phyloP scores from a whole-genome alignment of 2,797 vertebrate species.

The Glossophaga mutica region DNA sequence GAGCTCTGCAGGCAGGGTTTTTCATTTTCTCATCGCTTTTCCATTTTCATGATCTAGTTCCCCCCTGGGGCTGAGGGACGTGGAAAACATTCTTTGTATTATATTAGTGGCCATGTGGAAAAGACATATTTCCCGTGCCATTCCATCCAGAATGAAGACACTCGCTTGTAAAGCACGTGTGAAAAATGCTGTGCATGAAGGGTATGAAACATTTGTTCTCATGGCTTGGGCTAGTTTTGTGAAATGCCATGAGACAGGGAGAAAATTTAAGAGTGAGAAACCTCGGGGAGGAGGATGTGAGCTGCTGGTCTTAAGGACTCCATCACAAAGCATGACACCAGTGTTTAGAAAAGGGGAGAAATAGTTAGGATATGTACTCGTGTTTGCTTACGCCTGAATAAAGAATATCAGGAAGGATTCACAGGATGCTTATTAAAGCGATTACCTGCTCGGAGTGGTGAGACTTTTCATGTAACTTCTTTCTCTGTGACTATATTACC shows the following conservation, averaged over 20 bases:
- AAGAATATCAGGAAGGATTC: neutral
- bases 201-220: slow-evolving; percentile 74
- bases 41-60: slow-evolving; percentile 78
- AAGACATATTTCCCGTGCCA: slow-evolving; percentile 77
- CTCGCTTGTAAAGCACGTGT: slow-evolving; percentile 78
- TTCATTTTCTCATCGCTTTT: slow-evolving; percentile 82
- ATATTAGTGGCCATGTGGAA: slow-evolving; percentile 80
- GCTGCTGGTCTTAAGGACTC: neutral
- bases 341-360: neutral
- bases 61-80: slow-evolving; percentile 57
- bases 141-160: slow-evolving; percentile 47
- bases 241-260: slow-evolving; percentile 10
- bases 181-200: slow-evolving; percentile 61
- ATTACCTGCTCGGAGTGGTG: neutral
- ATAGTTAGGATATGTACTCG: fast-evolving
- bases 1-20: slow-evolving; percentile 70
- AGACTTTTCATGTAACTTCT: neutral
- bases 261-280: neutral
- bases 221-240: slow-evolving; percentile 62
- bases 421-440: neutral
- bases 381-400: neutral
- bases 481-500: neutral
- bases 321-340: too few species aligned
- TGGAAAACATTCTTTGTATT: slow-evolving; percentile 72
- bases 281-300: neutral